A percentile compares a stretch with the other conserved stretches of the same genome.
Conservation (phyloP, 1,140 invertebrate species). For the Bombus haemorrhoidalis region DNA sequence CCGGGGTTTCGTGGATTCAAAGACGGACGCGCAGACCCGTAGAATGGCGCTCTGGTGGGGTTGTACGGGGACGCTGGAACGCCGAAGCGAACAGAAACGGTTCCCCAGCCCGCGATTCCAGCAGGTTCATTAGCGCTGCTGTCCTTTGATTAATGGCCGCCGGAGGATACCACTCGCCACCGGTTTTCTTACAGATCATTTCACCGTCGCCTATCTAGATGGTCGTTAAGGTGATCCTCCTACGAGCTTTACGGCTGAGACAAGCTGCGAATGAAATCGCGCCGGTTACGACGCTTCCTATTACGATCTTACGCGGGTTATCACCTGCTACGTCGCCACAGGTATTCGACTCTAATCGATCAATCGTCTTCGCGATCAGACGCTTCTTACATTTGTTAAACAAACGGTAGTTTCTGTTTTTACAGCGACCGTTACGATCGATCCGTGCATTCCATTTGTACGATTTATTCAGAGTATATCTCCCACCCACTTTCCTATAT, state of each 20-base stretch:
- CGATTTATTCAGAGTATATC: background rate
- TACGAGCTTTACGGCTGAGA: slow-evolving; percentile 66
- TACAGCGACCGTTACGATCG: too few relatives aligned
- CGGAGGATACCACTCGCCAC: slow-evolving; percentile 74
- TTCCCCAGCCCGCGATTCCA: slow-evolving; percentile 64
- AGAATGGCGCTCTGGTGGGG: slow-evolving; percentile 2
- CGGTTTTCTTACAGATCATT: slow-evolving; percentile 79
- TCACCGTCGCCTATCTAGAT: slow-evolving; percentile 77
- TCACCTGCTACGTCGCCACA: too few relatives aligned
- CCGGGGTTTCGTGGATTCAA: slow-evolving; percentile 61
- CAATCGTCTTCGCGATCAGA: background rate
- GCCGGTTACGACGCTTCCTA: slow-evolving; percentile 58
- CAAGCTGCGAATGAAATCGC: slow-evolving; percentile 68
- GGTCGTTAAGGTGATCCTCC: slow-evolving; percentile 78
- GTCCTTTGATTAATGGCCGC: slow-evolving; percentile 81
- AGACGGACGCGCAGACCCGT: slow-evolving; percentile 48
- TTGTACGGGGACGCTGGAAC: slow-evolving; percentile 14
- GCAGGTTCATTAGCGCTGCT: slow-evolving; percentile 80
- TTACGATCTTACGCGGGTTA: slow-evolving; percentile 43
- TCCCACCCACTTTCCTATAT: background rate
- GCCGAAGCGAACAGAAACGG: slow-evolving; percentile 57
- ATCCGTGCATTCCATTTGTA: background rate
- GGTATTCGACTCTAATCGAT: slow-evolving; percentile 15
- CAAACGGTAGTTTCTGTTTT: background rate
- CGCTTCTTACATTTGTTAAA: slow-evolving; percentile 20